Conservation (phyloP, 2,888 invertebrate species). For the Athalia circularis region DNA sequence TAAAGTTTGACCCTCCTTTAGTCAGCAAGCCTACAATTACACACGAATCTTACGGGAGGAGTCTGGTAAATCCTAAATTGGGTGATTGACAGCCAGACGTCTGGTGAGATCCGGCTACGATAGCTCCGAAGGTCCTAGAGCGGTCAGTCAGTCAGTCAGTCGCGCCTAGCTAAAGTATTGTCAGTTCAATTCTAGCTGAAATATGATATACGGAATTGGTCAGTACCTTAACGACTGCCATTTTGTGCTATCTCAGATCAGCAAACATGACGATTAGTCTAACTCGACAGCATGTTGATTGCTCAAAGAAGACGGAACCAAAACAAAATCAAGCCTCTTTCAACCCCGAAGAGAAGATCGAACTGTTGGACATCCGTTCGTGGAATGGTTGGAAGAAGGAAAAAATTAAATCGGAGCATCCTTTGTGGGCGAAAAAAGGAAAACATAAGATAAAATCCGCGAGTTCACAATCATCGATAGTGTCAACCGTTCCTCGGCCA, state of each 20-base stretch:
- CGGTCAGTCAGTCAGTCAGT: not conserved
- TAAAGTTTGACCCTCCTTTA: conserved; percentile 31
- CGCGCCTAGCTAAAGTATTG: conserved; percentile 39
- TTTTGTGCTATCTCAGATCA: conserved; percentile 27
- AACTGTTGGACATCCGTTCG: not conserved
- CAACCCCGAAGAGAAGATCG: not conserved
- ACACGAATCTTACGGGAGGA: conserved; percentile 49
- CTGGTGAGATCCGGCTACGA: conserved; percentile 47
- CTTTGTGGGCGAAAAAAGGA: not conserved
- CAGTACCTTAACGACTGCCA: conserved; percentile 19
- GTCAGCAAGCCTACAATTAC: conserved; percentile 47
- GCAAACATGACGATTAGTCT: conserved; percentile 40
- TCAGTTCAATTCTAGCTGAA: conserved; percentile 10
- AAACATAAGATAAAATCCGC: not conserved
- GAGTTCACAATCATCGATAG: not conserved
- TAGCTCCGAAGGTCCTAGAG: conserved; percentile 40
- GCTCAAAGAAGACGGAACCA: conserved; percentile 46
- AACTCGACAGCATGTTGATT: conserved; percentile 45
- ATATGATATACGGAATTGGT: conserved; percentile 7
- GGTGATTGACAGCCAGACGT: conserved; percentile 53
- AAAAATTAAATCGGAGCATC: not conserved
- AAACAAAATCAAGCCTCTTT: conserved; percentile 13
- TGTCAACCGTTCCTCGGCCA: not conserved
- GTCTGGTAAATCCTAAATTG: conserved; percentile 53
- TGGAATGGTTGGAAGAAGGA: not conserved